Evolutionary conservation across 1,140 invertebrate genomes (phyloP), one percentile per base, ranked within the genome.

Genomic region (Chironomus tepperi): DNA sequence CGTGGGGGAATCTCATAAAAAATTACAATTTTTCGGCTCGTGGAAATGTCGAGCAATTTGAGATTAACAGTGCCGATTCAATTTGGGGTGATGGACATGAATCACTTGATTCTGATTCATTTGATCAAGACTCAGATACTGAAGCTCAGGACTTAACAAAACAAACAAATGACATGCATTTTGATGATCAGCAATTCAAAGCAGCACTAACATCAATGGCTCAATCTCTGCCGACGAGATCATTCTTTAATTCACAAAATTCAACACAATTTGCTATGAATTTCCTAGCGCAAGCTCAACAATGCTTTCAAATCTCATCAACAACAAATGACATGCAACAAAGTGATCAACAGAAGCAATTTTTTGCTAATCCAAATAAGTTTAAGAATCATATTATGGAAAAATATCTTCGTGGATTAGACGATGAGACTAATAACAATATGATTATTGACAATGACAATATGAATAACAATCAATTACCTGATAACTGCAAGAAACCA

Each of bases 21-120:
- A 88, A 88, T 3, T 91, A 91, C 81, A 90, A 91, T 79, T 86
- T 86, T 75, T 87, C 88, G 76, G 89, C 89, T 0, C 85, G 87
- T 74, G 89, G 89, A 7, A 91, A 91, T 80, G 88, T 90, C 2
- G 89, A 91, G 77, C 89, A 90, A 79, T 90, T 91, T 78, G 89
- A 88, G 79, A 90, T 91, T 75, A 89, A 88, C 77, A 90, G 89
- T 2, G 88, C 89, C 76, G 89, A 91, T 79, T 89, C 88, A 79
- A 90, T 91, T 78, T 91, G 89, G 89, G 87, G 87, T 77, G 89
- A 90, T 77, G 81, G 85, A 1, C 85, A 85, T 16, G 79, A 7
- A 79, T 80, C 43, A 73, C 78, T n/a, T 79, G 9, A 12, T 8
- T 6, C 73, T 7, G 73, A 74, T 3, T 64, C 21, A 42, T 74